These are phyloP conservation scores for Sakesphorus luctuosus DNA, from an alignment of 2,113 vertebrate genomes.

Conservation along the genomic window DNA sequence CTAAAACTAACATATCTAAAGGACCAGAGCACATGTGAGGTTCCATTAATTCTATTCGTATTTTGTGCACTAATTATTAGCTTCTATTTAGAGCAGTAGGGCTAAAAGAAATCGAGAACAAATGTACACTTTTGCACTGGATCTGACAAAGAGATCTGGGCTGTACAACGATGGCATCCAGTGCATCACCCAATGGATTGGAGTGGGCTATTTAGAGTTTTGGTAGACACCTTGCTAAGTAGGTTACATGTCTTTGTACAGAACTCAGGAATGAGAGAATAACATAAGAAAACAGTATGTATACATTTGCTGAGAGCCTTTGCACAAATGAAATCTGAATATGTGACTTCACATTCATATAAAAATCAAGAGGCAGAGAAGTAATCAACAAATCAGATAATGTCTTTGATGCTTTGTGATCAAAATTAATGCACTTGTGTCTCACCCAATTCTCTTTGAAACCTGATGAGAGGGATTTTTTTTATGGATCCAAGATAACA, in stretches of 20 bases:
- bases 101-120: neutral
- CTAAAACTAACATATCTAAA: neutral
- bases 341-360: neutral
- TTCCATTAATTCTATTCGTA: neutral
- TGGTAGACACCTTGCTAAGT: neutral
- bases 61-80: neutral
- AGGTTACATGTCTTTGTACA: neutral
- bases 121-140: neutral
- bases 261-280: neutral
- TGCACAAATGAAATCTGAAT: neutral
- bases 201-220: neutral
- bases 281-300: neutral
- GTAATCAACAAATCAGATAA: neutral
- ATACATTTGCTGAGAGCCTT: neutral
- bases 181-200: neutral
- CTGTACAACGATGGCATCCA: neutral
- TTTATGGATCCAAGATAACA: neutral
- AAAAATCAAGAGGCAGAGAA: neutral
- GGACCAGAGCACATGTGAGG: neutral
- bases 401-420: neutral
- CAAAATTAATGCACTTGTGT: neutral
- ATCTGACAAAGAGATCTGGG: neutral
- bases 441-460: neutral
- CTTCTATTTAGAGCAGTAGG: neutral
- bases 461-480: neutral